Evolutionary conservation across 1,140 invertebrate genomes (phyloP).

Genomic region (Drosophila setifemur): DNA sequence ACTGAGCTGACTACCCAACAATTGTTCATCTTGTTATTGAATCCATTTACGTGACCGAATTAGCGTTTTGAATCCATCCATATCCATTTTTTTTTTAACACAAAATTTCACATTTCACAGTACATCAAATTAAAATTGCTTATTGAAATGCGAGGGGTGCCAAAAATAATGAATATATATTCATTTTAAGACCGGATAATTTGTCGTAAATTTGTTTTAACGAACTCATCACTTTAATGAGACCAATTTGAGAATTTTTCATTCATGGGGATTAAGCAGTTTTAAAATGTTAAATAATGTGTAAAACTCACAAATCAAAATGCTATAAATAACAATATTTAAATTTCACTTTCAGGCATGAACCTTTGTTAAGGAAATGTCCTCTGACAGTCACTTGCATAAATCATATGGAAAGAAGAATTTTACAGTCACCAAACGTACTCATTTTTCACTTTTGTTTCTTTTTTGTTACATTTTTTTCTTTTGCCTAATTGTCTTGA

Average conservation of each 20-base stretch:
- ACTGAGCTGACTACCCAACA: slow-evolving; percentile 21
- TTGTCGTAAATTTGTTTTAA: too few species aligned
- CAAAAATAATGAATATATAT: neutral
- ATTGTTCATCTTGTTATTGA: slow-evolving; percentile 44
- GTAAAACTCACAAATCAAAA: too few species aligned
- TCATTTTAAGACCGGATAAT: neutral
- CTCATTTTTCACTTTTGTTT: slow-evolving; percentile 48
- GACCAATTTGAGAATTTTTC: too few species aligned
- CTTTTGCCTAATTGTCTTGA: slow-evolving; percentile 29
- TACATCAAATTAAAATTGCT: slow-evolving; percentile 12
- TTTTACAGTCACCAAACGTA: slow-evolving; percentile 7
- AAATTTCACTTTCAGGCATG: too few species aligned
- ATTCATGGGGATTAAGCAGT: too few species aligned
- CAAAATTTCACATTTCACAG: slow-evolving; percentile 5
- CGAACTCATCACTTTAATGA: too few species aligned
- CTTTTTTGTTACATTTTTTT: slow-evolving; percentile 28
- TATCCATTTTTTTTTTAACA: neutral
- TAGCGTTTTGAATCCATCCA: slow-evolving; percentile 3
- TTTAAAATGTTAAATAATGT: too few species aligned
- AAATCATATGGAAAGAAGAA: slow-evolving; percentile 14
- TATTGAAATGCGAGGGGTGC: neutral
- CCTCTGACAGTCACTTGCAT: neutral
- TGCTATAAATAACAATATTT: too few species aligned
- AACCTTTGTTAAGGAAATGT: too few species aligned
- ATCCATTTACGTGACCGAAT: slow-evolving; percentile 53